Evolutionary conservation across 2,113 vertebrate species (phyloP).

Genomic region (Pontoporia blainvillei): DNA sequence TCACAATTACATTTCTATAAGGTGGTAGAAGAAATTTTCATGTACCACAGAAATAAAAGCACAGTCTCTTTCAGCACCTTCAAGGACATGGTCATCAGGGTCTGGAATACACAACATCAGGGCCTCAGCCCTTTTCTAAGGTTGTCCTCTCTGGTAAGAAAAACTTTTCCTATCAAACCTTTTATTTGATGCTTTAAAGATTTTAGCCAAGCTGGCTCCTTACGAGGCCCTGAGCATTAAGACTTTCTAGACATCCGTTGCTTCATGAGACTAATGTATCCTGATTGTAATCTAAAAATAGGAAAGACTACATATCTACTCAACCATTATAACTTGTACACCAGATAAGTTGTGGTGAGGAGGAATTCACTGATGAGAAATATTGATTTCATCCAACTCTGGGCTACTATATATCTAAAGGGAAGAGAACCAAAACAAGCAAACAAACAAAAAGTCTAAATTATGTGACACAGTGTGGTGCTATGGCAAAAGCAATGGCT

Average conservation of each 20-base stretch:
- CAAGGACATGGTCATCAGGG: background rate
- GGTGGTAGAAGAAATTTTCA: background rate
- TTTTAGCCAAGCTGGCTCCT: background rate
- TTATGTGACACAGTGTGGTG: too few relatives aligned
- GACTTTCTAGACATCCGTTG: background rate
- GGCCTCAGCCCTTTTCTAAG: background rate
- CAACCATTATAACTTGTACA: background rate
- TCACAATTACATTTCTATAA: background rate
- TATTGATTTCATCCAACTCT: background rate
- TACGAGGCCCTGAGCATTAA: background rate
- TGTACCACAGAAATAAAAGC: background rate
- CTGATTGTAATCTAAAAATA: background rate
- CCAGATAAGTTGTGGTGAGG: background rate
- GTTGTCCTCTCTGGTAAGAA: background rate
- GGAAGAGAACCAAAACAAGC: background rate
- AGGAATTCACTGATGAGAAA: background rate
- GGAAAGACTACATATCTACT: background rate
- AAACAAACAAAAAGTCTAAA: background rate
- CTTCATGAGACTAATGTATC: background rate
- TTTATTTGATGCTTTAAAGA: background rate
- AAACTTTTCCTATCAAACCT: background rate
- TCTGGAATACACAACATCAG: background rate
- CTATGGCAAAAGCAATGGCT: background rate
- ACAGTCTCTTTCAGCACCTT: background rate
- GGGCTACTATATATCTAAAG: background rate